Conservation (phyloP, 2,113 vertebrate genomes). For the Peucedramus taeniatus region DNA sequence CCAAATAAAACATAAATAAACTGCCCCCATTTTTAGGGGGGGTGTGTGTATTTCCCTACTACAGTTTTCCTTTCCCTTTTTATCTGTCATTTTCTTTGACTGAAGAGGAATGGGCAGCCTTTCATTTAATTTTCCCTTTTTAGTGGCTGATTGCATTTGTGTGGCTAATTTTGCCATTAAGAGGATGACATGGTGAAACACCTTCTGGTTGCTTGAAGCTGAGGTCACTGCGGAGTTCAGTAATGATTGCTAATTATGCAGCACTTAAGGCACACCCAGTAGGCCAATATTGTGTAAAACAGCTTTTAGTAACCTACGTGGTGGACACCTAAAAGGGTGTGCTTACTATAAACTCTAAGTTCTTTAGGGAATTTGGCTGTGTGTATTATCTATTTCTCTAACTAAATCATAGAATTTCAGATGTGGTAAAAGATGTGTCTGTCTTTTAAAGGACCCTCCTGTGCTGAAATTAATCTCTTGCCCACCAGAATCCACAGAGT, state of each 20-base stretch:
- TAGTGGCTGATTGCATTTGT: background rate
- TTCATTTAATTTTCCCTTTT: background rate
- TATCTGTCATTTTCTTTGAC: background rate
- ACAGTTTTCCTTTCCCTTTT: background rate
- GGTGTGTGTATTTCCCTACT: background rate
- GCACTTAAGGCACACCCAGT: background rate
- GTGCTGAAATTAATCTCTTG: background rate
- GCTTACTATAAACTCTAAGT: background rate
- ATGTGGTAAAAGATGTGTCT: background rate
- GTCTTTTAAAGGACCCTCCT: background rate
- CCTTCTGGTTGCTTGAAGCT: background rate
- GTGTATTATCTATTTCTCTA: background rate
- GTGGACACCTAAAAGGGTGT: background rate
- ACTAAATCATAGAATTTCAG: background rate
- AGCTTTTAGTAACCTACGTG: rapidly evolving
- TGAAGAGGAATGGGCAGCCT: background rate
- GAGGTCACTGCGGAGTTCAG: background rate
- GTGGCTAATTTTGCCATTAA: background rate
- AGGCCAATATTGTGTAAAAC: background rate
- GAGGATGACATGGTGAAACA: background rate
- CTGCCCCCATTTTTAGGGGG: background rate
- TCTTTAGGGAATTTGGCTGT: background rate
- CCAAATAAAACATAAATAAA: background rate
- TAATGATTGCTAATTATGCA: background rate
- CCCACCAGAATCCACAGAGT: too few species aligned